Conservation (phyloP, 1,140 invertebrate species). For the Elysia chlorotica region DNA sequence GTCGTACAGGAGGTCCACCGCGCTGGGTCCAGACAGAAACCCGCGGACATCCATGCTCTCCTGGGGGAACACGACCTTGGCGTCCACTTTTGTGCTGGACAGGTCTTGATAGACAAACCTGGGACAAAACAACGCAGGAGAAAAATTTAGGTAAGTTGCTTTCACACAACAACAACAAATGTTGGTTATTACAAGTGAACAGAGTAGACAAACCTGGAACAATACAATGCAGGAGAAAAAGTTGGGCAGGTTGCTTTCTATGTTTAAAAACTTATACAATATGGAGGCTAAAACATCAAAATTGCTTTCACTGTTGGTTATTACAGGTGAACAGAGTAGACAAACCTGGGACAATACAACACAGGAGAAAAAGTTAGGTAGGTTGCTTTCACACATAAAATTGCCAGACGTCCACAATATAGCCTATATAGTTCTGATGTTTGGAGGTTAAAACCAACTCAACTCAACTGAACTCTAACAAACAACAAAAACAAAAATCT, state of each 20-base stretch:
- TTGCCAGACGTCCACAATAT: no score
- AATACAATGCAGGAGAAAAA: no score
- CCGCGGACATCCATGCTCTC: slow-evolving; percentile 66
- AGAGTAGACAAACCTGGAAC: neutral
- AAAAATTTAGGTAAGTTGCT: neutral
- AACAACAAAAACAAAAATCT: no score
- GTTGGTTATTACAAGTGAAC: neutral
- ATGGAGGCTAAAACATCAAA: neutral
- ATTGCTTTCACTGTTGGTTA: neutral
- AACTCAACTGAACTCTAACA: neutral
- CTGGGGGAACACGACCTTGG: slow-evolving; percentile 72
- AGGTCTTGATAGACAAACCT: slow-evolving; percentile 76
- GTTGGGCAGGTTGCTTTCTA: neutral
- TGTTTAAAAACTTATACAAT: no score
- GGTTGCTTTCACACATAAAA: neutral
- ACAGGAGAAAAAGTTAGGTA: neutral
- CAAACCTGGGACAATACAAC: slow-evolving; percentile 66
- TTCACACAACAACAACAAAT: neutral
- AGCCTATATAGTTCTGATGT: neutral
- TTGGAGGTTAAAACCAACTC: neutral
- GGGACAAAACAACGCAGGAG: slow-evolving; percentile 25
- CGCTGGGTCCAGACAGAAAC: slow-evolving; percentile 59
- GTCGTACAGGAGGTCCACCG: slow-evolving; percentile 65
- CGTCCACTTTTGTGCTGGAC: slow-evolving; percentile 73
- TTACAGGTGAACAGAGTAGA: no score